A percentile compares a stretch with the other conserved stretches of the same genome.
phyloP scores from a whole-genome alignment of 53 echinoderm and acorn worm species.

The Glandiceps talaboti region DNA sequence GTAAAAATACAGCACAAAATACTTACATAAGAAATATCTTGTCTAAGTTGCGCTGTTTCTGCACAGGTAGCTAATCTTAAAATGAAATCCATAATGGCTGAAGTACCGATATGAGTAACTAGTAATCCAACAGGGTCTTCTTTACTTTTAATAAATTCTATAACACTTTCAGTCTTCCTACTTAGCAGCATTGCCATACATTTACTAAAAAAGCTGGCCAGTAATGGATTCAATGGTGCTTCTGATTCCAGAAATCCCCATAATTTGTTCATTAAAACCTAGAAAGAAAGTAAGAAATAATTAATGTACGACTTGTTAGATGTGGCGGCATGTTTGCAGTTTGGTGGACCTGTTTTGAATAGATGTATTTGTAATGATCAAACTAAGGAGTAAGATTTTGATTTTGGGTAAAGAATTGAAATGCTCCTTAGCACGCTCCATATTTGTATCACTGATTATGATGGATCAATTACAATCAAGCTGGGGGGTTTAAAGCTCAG shows the following conservation, averaged over 20 bases:
- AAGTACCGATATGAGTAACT: slow-evolving; percentile 85
- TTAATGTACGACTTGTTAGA: no score
- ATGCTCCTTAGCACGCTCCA: no score
- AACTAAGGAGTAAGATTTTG: no score
- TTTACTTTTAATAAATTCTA: slow-evolving; percentile 68
- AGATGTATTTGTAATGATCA: no score
- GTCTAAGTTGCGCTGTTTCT: background rate
- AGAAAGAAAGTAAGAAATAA: no score
- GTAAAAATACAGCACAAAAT: no score
- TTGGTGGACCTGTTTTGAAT: no score
- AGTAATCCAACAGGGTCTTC: slow-evolving; percentile 80
- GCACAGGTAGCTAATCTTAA: slow-evolving; percentile 81
- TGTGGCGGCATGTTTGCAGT: no score
- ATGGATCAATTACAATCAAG: no score
- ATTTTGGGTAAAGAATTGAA: no score
- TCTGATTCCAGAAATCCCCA: slow-evolving; percentile 83
- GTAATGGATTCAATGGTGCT: slow-evolving; percentile 96
- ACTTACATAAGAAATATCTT: background rate
- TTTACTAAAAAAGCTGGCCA: slow-evolving; percentile 99
- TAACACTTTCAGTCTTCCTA: slow-evolving; percentile 65
- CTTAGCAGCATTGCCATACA: slow-evolving; percentile 73
- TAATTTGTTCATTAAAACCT: slow-evolving; percentile 61
- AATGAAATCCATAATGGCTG: slow-evolving; percentile 98
- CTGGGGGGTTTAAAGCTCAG: no score
- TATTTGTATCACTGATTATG: no score